Base-by-base conservation (phyloP, 1,140 invertebrate species). In the Drosophila subpulchrella region DNA sequence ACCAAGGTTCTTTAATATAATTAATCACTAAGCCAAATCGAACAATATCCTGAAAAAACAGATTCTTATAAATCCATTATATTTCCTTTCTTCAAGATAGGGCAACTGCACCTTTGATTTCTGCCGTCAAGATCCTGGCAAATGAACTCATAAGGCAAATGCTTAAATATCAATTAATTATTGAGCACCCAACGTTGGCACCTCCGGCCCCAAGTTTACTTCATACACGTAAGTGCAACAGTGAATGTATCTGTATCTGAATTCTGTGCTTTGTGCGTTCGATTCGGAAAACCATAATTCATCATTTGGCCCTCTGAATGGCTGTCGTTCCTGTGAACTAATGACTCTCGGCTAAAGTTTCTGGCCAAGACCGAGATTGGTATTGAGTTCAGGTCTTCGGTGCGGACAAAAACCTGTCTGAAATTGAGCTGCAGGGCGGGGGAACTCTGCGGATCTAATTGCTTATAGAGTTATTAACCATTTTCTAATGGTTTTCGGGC, bases 401-500 rank as follows among this genome's bases (percentile, higher is more conserved):
- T 51, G 72, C 50, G 46, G 47, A 65, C 47, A 74, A 59, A 59
- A 67, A 67, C 67, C 67, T 70, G 50, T 38, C 47, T 32, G 24
- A 34, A 66, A 38, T 32, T 36, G 6, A 17, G 38, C 20, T 30
- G 1, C 39, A 13, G 42, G 59, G 4, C 44, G 0, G 39, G 41
- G 50, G 53, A 58, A 41, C 41, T 62, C 58, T 42, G 39, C 58
- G 62, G 63, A 63, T 61, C 61, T 78, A 81, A 85, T 86, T 81
- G 74, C 81, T 75, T 78, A 86, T 85, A 81, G 78, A 85, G 81
- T 85, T 85, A 85, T 85, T 85, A 85, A 81, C 65, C 47, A 75
- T 75, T 72, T 75, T 42, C 58, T 63, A 81, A 81, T 78, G 82
- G 75, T 85, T 71, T 34, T 63, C 44, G 30, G 47, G 10, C 54